phyloP scores from a whole-genome alignment of 2,888 invertebrate genomes.

The Malachius bipustulatus region DNA sequence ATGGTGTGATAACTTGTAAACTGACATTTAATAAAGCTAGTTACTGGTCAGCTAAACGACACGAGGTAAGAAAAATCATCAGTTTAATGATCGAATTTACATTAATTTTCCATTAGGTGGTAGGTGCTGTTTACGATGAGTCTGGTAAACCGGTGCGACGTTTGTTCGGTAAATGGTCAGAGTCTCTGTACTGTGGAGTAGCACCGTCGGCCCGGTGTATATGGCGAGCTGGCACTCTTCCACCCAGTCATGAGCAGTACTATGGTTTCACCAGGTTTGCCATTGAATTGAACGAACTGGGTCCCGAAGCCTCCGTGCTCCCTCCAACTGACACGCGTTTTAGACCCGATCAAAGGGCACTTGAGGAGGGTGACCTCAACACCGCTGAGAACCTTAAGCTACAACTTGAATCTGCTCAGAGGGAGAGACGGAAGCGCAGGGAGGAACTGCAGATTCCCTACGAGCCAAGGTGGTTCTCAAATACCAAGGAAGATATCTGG shows the following conservation, averaged over 20 bases:
- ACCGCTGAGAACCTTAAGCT: constrained; percentile 61
- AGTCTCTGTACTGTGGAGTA: constrained; percentile 63
- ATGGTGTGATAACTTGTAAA: constrained; percentile 57
- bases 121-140: constrained; percentile 49
- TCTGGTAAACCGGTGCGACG: constrained; percentile 47
- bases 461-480: constrained; percentile 48
- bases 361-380: constrained; percentile 63
- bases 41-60: constrained; percentile 66
- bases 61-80: constrained; percentile 58
- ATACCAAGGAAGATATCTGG: constrained; percentile 39
- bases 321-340: constrained; percentile 65
- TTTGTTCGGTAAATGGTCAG: constrained; percentile 72
- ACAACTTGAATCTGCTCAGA: constrained; percentile 59
- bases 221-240: constrained; percentile 73
- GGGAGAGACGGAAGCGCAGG: constrained; percentile 52
- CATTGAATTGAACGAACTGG: constrained; percentile 70
- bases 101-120: constrained; percentile 23
- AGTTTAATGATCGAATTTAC: no score
- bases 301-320: constrained; percentile 47
- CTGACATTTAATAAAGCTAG: constrained; percentile 69
- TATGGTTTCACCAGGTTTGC: constrained; percentile 80
- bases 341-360: constrained; percentile 63
- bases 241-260: constrained; percentile 65
- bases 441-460: constrained; percentile 45
- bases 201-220: constrained; percentile 60